Evolutionary conservation across 2,797 vertebrate species (phyloP).

Genomic region (Odontamblyopus rebecca): DNA sequence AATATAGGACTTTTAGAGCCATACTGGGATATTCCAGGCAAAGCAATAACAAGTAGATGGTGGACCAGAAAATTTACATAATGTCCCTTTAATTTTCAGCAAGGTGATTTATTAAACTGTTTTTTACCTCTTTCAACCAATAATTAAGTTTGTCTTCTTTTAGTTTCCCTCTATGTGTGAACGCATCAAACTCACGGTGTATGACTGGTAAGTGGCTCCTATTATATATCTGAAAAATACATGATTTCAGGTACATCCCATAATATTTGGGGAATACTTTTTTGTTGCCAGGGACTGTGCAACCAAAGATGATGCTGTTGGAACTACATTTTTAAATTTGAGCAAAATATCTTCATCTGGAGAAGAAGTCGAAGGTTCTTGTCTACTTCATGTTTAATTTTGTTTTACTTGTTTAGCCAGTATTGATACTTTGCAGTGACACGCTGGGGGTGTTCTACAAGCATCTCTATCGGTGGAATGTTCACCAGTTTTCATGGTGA

Average conservation of each 20-base stretch:
- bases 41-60: no score
- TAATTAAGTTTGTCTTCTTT: constrained; percentile 20
- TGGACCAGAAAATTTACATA: no score
- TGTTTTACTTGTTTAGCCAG: neutral
- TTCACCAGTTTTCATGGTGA: no score
- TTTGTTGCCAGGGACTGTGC: constrained; percentile 88
- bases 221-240: neutral
- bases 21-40: no score
- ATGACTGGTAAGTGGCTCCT: constrained; percentile 87
- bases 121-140: constrained; percentile 6
- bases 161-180: constrained; percentile 99
- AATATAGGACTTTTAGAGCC: no score
- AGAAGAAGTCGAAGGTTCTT: constrained; percentile 88
- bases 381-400: neutral
- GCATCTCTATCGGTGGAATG: no score
- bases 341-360: constrained; percentile 92
- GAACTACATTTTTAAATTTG: constrained; percentile 89
- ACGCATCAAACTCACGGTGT: constrained; percentile 87
- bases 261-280: constrained; percentile 20
- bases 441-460: no score
- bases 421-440: no score
- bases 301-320: constrained; percentile 89
- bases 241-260: neutral
- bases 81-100: neutral
- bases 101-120: neutral